A percentile compares a stretch with the other conserved stretches of the same genome.
Conservation (phyloP, 2,797 vertebrate genomes). For the Astyanax mexicanus region DNA sequence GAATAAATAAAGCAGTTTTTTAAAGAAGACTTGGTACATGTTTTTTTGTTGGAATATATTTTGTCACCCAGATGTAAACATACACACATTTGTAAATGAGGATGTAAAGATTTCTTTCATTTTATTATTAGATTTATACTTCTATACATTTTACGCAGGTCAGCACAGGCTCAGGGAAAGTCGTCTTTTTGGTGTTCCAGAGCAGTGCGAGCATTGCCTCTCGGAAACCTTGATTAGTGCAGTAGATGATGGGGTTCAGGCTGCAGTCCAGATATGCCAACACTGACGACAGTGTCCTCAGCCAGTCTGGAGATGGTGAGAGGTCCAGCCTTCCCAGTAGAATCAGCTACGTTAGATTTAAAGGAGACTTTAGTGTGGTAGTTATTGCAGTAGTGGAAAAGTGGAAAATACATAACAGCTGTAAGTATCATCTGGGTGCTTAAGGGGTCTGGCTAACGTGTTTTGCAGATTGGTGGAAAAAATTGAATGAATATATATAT, state of each 20-base stretch:
- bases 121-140: background rate
- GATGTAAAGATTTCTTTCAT: background rate
- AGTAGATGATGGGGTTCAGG: slow-evolving; percentile 80
- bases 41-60: too few relatives aligned
- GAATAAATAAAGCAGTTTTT: too few relatives aligned
- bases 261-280: slow-evolving; percentile 79
- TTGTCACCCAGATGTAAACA: background rate
- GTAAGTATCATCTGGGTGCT: too few relatives aligned
- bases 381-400: background rate
- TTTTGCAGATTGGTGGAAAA: too few relatives aligned
- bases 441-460: too few relatives aligned
- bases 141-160: slow-evolving; percentile 63
- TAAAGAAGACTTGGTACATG: too few relatives aligned
- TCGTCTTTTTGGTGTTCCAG: slow-evolving; percentile 69
- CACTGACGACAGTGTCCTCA: slow-evolving; percentile 76
- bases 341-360: slow-evolving; percentile 66
- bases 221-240: slow-evolving; percentile 72
- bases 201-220: slow-evolving; percentile 71
- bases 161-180: slow-evolving; percentile 70
- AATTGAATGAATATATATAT: too few relatives aligned
- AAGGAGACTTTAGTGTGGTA: background rate
- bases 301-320: slow-evolving; percentile 73
- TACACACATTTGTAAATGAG: background rate
- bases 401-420: too few relatives aligned
- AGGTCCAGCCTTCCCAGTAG: slow-evolving; percentile 72